Evolutionary conservation across 2,113 vertebrate genomes (phyloP).

Genomic region (Marcusenius ussheri): DNA sequence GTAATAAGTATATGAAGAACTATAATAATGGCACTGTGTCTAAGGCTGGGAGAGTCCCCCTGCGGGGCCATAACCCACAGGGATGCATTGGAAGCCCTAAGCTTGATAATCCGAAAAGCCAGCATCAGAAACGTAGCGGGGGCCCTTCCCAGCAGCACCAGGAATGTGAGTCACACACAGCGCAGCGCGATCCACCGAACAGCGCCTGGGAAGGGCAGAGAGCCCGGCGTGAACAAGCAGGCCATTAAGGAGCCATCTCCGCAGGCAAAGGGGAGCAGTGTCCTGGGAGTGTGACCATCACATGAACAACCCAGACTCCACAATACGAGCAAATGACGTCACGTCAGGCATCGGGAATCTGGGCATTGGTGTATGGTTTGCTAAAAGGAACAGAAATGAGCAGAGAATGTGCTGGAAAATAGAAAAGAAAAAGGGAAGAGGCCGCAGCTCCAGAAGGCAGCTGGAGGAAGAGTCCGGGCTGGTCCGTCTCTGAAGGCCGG

Average conservation of each 20-base stretch:
- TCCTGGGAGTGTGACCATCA: constrained; percentile 26
- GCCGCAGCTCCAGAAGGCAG: not conserved
- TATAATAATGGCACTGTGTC: not conserved
- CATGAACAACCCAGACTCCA: not conserved
- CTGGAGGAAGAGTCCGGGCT: not conserved
- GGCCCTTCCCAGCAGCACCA: not conserved
- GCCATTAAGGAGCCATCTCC: constrained; percentile 29
- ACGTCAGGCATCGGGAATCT: not conserved
- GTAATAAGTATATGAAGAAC: not conserved
- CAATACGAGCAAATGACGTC: not conserved
- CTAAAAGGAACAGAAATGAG: not conserved
- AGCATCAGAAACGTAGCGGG: not conserved
- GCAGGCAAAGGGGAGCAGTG: constrained; percentile 47
- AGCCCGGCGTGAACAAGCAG: not conserved
- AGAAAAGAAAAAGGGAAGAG: not conserved
- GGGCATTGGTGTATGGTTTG: not conserved
- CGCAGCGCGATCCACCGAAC: not conserved
- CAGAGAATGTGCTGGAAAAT: not conserved
- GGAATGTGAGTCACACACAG: not conserved
- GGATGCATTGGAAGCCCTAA: not conserved
- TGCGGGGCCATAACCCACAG: not conserved
- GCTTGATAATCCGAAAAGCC: not conserved
- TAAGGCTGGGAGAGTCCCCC: not conserved
- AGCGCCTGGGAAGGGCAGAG: not conserved
- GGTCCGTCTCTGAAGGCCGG: not conserved